phyloP scores from a whole-genome alignment of 2,888 invertebrate genomes.

The Ochlodes sylvanus region DNA sequence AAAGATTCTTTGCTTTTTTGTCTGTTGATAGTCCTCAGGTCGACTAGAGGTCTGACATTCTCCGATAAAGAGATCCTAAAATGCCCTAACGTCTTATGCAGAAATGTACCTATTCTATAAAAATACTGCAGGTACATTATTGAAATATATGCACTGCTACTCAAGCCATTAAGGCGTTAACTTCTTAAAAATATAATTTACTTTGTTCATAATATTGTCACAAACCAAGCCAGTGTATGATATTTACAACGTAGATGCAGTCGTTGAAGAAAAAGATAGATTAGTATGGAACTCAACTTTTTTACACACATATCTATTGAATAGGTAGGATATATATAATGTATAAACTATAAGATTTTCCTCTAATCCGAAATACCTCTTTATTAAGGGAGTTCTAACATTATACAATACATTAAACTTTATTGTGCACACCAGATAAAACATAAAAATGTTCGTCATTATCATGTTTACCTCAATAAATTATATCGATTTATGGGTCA shows the following conservation, averaged over 20 bases:
- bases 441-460: no score
- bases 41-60: no score
- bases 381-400: no score
- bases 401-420: no score
- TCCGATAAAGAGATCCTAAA: no score
- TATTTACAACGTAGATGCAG: slow-evolving; percentile 58
- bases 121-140: background rate
- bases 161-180: slow-evolving; percentile 35
- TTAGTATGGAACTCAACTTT: slow-evolving; percentile 40
- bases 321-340: background rate
- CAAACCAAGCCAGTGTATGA: slow-evolving; percentile 57
- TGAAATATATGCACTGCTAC: slow-evolving; percentile 17
- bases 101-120: background rate
- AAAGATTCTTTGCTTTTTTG: no score
- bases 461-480: no score
- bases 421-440: no score
- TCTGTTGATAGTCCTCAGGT: no score
- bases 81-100: background rate
- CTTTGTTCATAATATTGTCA: slow-evolving; percentile 57
- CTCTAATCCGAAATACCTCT: no score
- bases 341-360: no score
- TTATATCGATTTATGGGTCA: no score
- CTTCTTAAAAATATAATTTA: slow-evolving; percentile 46
- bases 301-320: background rate
- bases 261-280: slow-evolving; percentile 50